Evolutionary conservation across 1,140 invertebrate genomes (phyloP), one percentile per base, ranked within the genome.

Genomic region (Lanistes nyassanus): DNA sequence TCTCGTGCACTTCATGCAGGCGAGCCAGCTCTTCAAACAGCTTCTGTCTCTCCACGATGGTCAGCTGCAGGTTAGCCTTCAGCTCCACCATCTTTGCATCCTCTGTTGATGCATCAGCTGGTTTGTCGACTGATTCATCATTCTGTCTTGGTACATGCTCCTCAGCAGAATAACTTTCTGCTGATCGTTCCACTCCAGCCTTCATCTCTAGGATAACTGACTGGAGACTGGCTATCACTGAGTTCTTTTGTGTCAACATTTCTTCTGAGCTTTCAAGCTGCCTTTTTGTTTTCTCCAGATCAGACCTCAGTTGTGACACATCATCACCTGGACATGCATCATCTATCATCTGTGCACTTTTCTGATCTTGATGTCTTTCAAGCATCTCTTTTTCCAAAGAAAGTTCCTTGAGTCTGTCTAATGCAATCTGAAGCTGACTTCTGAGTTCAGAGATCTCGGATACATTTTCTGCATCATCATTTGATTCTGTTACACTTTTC

Each of bases 1-100:
- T 78, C 23, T 80, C 79, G n/a, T 77, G 75, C 36, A 60, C 73
- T 9, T 83, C 77, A 21, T 67, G 69, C 23, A 75, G 62, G 47
- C 73, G 65, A 6, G 62, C 69, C 26, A 76, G 39, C 62, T 81
- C 73, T 64, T 79, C 80, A 23, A 65, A 68, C 53, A 78, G 34
- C 34, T 71, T 72, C 36, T 78, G 69, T 55, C 64, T 55, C 64
- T 80, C 67, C 65, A 72, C 2, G 55, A 72, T 72, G 21, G 70
- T 72, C 70, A 72, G 37, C 34, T 79, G 53, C 9, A 79, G 36
- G 51, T 53, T 56, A 29, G 62, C 73, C 23, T 76, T 31, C 23
- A 79, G 42, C 65, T 79, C 75, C 5, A 34, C 71, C 39, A 77
- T n/a, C 26, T 66, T 56, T 21, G 68, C 60, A 19, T 66, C 21